A percentile compares a stretch with the other conserved stretches of the same genome.
These are phyloP conservation scores for Stratiolaelaps scimitus DNA, from an alignment of 1,140 invertebrate genomes.

Conservation along the genomic window DNA sequence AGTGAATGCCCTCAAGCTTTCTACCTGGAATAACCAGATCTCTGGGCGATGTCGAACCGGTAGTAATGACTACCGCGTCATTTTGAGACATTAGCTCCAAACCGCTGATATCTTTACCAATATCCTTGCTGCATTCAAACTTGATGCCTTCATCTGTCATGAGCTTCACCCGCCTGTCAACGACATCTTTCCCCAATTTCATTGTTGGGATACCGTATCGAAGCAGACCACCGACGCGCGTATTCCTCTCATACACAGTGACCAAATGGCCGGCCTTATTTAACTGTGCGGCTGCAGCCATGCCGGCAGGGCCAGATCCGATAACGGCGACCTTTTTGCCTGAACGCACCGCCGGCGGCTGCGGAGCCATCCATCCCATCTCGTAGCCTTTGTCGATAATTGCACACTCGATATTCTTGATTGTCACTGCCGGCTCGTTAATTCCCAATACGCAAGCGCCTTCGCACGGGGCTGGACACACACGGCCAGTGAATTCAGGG, in stretches of 20 bases:
- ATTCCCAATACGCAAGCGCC: slow-evolving; percentile 94
- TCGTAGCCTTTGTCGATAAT: slow-evolving; percentile 98
- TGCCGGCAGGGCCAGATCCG: slow-evolving; percentile 83
- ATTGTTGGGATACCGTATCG: slow-evolving; percentile 97
- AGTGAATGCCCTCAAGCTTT: slow-evolving; percentile 78
- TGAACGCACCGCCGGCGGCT: slow-evolving; percentile 57
- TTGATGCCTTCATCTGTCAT: slow-evolving; percentile 76
- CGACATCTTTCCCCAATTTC: slow-evolving; percentile 80
- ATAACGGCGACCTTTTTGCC: slow-evolving; percentile 81
- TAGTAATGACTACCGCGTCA: slow-evolving; percentile 76
- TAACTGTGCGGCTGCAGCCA: slow-evolving; percentile 91
- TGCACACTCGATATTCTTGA: slow-evolving; percentile 97
- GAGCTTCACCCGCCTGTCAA: slow-evolving; percentile 73
- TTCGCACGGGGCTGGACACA: slow-evolving; percentile 97
- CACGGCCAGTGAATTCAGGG: slow-evolving; percentile 95
- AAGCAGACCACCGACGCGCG: slow-evolving; percentile 80
- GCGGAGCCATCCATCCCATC: slow-evolving; percentile 80
- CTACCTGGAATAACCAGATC: slow-evolving; percentile 62
- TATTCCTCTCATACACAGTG: slow-evolving; percentile 91
- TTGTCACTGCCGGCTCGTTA: slow-evolving; percentile 87
- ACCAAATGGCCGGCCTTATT: slow-evolving; percentile 86
- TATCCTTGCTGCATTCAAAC: slow-evolving; percentile 76
- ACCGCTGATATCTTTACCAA: slow-evolving; percentile 78
- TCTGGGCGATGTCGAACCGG: slow-evolving; percentile 89
- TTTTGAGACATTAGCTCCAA: slow-evolving; percentile 57